A percentile compares a stretch with the other conserved stretches of the same genome.
Evolutionary conservation across 1,140 invertebrate genomes (phyloP).

Genomic region (Drosophila nannoptera): DNA sequence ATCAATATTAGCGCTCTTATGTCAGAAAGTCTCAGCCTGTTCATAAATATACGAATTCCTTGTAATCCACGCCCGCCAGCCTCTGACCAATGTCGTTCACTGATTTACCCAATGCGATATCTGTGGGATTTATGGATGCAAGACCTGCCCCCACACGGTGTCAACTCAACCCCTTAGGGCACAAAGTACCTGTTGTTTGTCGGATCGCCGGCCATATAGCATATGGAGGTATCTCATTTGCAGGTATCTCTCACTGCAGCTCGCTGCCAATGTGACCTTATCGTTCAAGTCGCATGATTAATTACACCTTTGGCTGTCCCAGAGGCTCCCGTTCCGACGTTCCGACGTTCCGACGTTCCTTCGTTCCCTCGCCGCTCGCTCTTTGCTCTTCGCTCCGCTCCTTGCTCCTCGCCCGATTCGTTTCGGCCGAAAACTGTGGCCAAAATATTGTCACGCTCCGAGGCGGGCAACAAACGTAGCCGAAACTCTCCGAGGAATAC

Average conservation of each 20-base stretch:
- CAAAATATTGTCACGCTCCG: constrained; percentile 76
- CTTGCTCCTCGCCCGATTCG: constrained; percentile 21
- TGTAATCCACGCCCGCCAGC: constrained; percentile 43
- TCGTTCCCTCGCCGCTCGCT: background rate
- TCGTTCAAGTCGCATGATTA: constrained; percentile 48
- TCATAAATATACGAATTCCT: constrained; percentile 66
- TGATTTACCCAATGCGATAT: constrained; percentile 58
- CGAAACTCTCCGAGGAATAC: constrained; percentile 60
- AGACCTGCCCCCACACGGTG: constrained; percentile 12
- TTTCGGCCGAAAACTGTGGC: constrained; percentile 64
- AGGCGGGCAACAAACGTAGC: constrained; percentile 27
- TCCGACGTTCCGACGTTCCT: too few relatives aligned
- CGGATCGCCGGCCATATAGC: background rate
- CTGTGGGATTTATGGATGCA: constrained; percentile 58
- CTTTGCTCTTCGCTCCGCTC: too few relatives aligned
- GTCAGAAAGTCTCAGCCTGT: constrained; percentile 41
- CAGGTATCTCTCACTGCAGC: constrained; percentile 18
- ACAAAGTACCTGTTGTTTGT: constrained; percentile 46
- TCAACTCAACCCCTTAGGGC: constrained; percentile 29
- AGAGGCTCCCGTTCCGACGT: constrained; percentile 19
- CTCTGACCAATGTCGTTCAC: constrained; percentile 18
- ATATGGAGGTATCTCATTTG: background rate
- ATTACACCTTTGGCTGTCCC: constrained; percentile 34
- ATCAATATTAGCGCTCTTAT: constrained; percentile 69
- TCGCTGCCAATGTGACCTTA: constrained; percentile 30